phyloP scores from a whole-genome alignment of 2,113 vertebrate genomes.

The Mustelus asterias region DNA sequence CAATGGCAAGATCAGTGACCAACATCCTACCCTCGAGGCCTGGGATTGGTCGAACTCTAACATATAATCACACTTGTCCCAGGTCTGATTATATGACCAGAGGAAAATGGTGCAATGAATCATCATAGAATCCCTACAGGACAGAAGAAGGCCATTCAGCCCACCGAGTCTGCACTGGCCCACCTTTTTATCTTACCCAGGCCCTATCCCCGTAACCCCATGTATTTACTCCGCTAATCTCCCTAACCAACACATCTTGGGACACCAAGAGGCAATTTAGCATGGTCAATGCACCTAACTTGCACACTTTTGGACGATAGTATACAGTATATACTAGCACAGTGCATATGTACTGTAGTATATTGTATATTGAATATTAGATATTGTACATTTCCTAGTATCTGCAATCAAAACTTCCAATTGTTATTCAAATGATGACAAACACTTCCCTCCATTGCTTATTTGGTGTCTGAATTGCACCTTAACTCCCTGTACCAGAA shows the following conservation, averaged over 20 bases:
- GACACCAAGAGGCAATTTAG: no score
- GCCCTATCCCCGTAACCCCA: no score
- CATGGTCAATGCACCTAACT: no score
- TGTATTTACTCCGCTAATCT: no score
- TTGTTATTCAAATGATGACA: background rate
- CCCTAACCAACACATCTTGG: no score
- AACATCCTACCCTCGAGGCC: background rate
- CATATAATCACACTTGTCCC: background rate
- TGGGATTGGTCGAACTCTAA: background rate
- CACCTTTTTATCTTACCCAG: no score
- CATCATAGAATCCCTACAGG: background rate
- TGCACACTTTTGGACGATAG: no score
- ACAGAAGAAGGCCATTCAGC: no score
- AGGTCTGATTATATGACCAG: background rate
- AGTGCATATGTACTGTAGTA: background rate
- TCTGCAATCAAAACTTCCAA: background rate
- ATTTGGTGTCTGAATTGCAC: background rate
- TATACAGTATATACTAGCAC: background rate
- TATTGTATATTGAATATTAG: background rate
- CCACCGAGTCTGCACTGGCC: no score
- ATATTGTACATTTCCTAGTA: background rate
- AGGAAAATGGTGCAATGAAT: background rate
- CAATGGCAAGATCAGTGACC: background rate
- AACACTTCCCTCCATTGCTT: background rate
- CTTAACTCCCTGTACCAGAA: background rate